Evolutionary conservation across 2,113 vertebrate species (phyloP).

Genomic region (Oceanites oceanicus): DNA sequence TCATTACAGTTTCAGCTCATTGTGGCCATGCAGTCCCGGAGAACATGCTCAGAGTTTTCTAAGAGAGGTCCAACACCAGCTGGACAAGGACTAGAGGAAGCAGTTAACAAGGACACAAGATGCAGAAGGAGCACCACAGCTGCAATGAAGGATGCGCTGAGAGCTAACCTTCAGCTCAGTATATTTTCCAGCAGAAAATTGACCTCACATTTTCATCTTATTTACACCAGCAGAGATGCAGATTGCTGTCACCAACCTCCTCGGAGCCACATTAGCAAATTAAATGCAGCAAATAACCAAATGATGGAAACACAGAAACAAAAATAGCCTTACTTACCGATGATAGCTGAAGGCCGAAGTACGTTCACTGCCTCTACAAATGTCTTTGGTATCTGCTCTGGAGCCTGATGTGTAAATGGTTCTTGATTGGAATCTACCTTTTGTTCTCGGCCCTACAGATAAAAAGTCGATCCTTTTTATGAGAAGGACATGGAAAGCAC

Average conservation of each 20-base stretch:
- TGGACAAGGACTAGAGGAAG: neutral
- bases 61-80: neutral
- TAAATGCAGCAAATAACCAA: neutral
- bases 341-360: conserved; percentile 89
- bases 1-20: neutral
- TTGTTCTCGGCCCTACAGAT: conserved; percentile 78
- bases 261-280: rapidly evolving
- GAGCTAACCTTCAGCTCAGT: neutral
- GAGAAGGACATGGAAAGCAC: neutral
- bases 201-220: neutral
- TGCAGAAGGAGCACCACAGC: neutral
- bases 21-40: neutral
- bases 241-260: neutral
- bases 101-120: neutral
- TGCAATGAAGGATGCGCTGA: neutral
- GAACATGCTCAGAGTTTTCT: neutral
- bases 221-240: neutral
- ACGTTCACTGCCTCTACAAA: conserved; percentile 91
- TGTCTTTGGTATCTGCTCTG: conserved; percentile 74
- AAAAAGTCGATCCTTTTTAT: neutral
- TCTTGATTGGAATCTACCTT: conserved; percentile 85
- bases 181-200: rapidly evolving
- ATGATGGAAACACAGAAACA: rapidly evolving
- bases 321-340: conserved; percentile 76
- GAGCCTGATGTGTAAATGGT: conserved; percentile 81